Evolutionary conservation across 2,113 vertebrate genomes (phyloP), one percentile per base, ranked within the genome.

Genomic region (Chloebia gouldiae): DNA sequence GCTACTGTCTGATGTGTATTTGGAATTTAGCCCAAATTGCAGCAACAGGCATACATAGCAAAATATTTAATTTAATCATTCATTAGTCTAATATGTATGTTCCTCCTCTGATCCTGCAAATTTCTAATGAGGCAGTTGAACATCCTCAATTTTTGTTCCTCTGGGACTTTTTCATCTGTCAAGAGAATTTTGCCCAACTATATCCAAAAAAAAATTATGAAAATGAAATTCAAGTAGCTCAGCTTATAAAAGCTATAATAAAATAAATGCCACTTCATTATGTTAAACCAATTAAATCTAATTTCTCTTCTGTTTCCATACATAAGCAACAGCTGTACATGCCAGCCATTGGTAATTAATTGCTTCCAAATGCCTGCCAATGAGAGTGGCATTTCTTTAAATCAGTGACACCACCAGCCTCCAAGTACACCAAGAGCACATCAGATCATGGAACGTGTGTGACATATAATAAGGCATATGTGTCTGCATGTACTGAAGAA

Each of bases 271-370:
- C 94, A 96, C 89, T 96, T 98, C 95, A 96, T 97, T 97, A 97
- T 96, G 94, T 86, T 97, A 97, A 97, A 93, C 96, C 96, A 98
- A 98, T 98, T 98, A 98, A 97, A 97, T 96, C 82, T 97, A 97
- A 97, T 98, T 98, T 98, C 93, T 98, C 87, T 95, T 98, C 97
- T 98, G 95, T 98, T 98, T 97, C 94, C 97, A 97, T 97, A 97
- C 95, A 97, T 91, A 87, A 96, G 95, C 88, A 97, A 96, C 97
- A 98, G 97, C 97, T 98, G 97, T 97, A 97, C 95, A 90, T 93
- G 94, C 94, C 89, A 93, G 97, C 92, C 75, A 95, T 77, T 87
- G 85, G 83, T 97, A 98, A 98, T 98, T 98, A 98, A 98, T 95
- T 97, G 93, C 96, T 97, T 96, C 96, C 93, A 96, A 97, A 86